Conservation (phyloP, 1,140 invertebrate genomes). For the Microplitis mediator region DNA sequence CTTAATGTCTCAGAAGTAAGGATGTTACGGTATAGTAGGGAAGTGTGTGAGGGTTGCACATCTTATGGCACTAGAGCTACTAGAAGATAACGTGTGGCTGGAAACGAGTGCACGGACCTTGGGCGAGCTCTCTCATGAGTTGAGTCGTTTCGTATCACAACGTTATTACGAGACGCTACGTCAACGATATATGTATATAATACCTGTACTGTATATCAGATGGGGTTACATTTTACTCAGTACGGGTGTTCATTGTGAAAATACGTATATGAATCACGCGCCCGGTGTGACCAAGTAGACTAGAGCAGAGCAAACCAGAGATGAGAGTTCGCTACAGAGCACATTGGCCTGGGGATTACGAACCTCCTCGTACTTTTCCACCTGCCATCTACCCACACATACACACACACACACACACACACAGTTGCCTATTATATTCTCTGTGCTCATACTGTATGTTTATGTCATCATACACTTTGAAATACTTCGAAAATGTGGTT, state of each 20-base stretch:
- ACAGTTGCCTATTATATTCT: too few relatives aligned
- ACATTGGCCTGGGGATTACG: conserved; percentile 24
- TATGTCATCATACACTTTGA: background rate
- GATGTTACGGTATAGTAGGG: too few relatives aligned
- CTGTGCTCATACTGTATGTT: background rate
- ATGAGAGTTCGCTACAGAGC: background rate
- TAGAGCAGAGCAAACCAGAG: background rate
- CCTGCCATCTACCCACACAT: background rate
- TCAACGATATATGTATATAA: conserved; percentile 13
- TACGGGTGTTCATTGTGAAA: background rate
- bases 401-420: background rate
- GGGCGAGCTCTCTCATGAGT: background rate
- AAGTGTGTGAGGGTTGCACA: too few relatives aligned
- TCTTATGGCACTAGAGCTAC: too few relatives aligned
- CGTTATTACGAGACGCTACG: conserved; percentile 21
- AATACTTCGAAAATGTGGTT: too few relatives aligned
- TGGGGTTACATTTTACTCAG: conserved; percentile 12
- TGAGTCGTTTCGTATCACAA: background rate
- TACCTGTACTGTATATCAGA: conserved; percentile 8
- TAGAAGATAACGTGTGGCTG: too few relatives aligned
- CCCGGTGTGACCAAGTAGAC: background rate
- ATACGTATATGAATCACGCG: conserved; percentile 19
- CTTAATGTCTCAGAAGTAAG: too few relatives aligned
- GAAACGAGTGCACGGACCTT: background rate
- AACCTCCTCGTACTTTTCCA: background rate